Conservation (phyloP, 2,797 vertebrate species). For the Caiman crocodilus region DNA sequence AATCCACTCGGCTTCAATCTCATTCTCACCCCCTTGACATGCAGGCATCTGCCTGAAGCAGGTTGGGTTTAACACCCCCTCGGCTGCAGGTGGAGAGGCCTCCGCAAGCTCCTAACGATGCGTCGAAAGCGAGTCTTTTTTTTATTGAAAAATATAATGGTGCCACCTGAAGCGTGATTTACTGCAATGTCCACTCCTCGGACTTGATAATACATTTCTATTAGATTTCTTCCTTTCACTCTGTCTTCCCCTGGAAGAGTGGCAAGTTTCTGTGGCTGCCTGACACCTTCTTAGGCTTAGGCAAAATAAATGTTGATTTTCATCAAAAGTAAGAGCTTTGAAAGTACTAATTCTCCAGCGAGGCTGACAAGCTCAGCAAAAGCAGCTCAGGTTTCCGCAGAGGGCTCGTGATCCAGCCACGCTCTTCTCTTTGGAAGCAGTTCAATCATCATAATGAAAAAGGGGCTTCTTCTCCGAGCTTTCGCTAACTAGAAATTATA, state of each 20-base stretch:
- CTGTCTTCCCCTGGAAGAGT: constrained; percentile 9
- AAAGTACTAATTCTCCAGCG: constrained; percentile 10
- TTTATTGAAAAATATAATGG: constrained; percentile 51
- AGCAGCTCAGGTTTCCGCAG: background rate
- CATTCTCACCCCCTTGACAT: too few relatives aligned
- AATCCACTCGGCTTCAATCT: background rate
- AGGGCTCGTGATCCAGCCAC: background rate
- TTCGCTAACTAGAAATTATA: constrained; percentile 76
- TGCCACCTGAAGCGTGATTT: constrained; percentile 64
- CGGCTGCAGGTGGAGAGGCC: constrained; percentile 18
- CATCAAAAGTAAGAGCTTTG: constrained; percentile 20
- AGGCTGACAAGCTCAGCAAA: constrained; percentile 67
- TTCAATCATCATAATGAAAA: constrained; percentile 70
- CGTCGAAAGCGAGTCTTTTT: background rate
- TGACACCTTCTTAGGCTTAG: constrained; percentile 55
- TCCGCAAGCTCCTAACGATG: rapidly evolving
- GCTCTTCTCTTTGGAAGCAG: constrained; percentile 36
- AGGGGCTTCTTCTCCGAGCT: constrained; percentile 42
- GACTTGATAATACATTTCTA: constrained; percentile 66
- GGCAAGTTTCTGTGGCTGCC: constrained; percentile 29
- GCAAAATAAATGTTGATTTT: constrained; percentile 69
- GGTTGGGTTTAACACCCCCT: background rate
- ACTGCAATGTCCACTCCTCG: constrained; percentile 54
- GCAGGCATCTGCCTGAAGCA: background rate
- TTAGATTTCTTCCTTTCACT: constrained; percentile 49